A percentile compares a stretch with the other conserved stretches of the same genome.
Evolutionary conservation across 2,797 vertebrate genomes (phyloP).

Genomic region (Acanthopagrus latus): DNA sequence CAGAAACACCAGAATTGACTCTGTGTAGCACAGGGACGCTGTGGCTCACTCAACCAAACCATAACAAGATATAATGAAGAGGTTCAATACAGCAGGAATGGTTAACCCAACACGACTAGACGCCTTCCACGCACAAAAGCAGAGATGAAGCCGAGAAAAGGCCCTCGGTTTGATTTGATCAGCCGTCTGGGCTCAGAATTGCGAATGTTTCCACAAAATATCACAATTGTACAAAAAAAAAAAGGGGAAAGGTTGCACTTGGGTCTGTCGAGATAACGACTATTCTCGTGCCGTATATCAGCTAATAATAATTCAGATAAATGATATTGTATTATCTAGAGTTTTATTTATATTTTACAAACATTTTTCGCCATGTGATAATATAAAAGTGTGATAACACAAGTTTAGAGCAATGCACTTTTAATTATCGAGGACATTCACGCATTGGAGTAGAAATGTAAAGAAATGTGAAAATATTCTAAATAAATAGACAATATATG

Average conservation of each 20-base stretch:
- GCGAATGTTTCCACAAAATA: conserved; percentile 2
- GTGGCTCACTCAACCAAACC: conserved; percentile 25
- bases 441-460: no score
- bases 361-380: neutral
- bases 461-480: no score
- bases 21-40: conserved; percentile 44
- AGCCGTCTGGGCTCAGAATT: neutral
- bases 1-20: conserved; percentile 58
- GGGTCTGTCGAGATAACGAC: no score
- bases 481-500: no score
- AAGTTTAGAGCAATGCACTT: no score
- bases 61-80: conserved; percentile 55
- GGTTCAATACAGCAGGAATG: conserved; percentile 8
- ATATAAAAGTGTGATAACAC: no score
- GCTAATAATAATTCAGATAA: no score
- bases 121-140: neutral
- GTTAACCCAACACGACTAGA: conserved; percentile 25
- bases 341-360: no score
- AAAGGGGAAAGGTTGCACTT: neutral
- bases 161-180: neutral
- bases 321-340: no score
- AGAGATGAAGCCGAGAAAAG: conserved; percentile 1
- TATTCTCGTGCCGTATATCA: no score
- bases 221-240: neutral
- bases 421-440: no score